Percentiles rank a stretch among this genome's conserved stretches.
Evolutionary conservation across 2,888 invertebrate genomes (phyloP).

Genomic region (Desoria tigrina): DNA sequence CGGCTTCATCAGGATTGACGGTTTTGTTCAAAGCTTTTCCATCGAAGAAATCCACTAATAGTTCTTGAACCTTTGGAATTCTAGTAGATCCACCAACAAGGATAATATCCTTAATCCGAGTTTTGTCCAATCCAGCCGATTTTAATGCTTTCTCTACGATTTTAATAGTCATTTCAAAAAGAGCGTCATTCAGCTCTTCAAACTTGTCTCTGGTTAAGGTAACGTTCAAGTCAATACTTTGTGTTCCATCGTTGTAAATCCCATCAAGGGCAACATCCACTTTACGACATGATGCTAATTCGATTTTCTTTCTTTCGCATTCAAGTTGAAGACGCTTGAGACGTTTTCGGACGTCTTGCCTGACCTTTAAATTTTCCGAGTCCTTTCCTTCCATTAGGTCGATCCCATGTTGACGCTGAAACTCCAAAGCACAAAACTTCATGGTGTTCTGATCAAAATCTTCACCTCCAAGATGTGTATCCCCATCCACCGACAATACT

Average conservation of each 20-base stretch:
- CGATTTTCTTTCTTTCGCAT: conserved; percentile 30
- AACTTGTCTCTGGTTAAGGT: conserved; percentile 21
- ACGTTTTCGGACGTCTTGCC: conserved; percentile 13
- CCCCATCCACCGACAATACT: conserved; percentile 27
- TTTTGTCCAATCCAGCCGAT: conserved; percentile 16
- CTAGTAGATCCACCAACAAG: conserved; percentile 79
- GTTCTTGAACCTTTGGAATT: conserved; percentile 74
- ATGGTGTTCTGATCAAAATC: conserved; percentile 58
- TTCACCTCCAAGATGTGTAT: conserved; percentile 34
- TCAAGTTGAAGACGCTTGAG: conserved; percentile 25
- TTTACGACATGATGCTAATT: conserved; percentile 14
- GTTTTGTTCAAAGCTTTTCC: conserved; percentile 72
- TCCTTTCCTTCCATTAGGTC: conserved; percentile 29
- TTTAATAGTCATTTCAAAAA: conserved; percentile 22
- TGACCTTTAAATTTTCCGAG: not conserved
- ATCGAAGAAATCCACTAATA: conserved; percentile 74
- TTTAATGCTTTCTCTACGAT: conserved; percentile 22
- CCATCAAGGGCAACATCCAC: conserved; percentile 7
- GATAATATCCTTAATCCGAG: conserved; percentile 64
- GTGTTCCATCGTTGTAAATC: conserved; percentile 3
- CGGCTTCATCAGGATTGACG: conserved; percentile 79
- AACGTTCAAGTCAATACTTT: conserved; percentile 17
- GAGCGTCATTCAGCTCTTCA: conserved; percentile 19
- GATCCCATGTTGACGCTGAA: conserved; percentile 58
- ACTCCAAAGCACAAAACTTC: conserved; percentile 61